These are phyloP conservation scores for Galemys pyrenaicus DNA, from an alignment of 2,113 vertebrate species.

Conservation along the genomic window DNA sequence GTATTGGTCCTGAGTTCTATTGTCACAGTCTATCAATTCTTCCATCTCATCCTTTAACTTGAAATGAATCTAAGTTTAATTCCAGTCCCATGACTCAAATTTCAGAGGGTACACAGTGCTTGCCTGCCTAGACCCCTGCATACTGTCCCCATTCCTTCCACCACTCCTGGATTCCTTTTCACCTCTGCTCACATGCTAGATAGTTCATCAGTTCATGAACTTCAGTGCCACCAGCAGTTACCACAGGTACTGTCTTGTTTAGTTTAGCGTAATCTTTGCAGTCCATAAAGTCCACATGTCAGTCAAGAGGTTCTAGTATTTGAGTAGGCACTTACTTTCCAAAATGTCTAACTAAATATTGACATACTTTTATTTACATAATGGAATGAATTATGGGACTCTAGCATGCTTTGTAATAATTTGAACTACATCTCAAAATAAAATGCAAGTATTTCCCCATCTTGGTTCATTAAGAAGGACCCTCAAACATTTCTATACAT, in stretches of 20 bases:
- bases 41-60: not conserved
- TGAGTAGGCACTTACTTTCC: not conserved
- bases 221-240: not conserved
- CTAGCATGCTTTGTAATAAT: not conserved
- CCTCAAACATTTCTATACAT: not conserved
- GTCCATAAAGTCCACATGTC: not conserved
- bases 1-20: not conserved
- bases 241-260: not conserved
- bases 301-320: not conserved
- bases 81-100: not conserved
- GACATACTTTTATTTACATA: not conserved
- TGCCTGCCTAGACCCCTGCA: not conserved
- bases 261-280: not conserved
- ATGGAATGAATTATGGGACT: not conserved
- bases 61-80: not conserved
- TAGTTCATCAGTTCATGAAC: not conserved
- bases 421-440: not conserved
- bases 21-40: not conserved
- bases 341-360: not conserved
- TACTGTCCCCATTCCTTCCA: not conserved
- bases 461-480: not conserved
- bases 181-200: not conserved
- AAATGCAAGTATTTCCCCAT: not conserved
- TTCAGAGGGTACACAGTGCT: too few species aligned
- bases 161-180: not conserved